These are phyloP conservation scores for Xylophagus ater DNA, from an alignment of 2,888 invertebrate genomes.

Conservation along the genomic window DNA sequence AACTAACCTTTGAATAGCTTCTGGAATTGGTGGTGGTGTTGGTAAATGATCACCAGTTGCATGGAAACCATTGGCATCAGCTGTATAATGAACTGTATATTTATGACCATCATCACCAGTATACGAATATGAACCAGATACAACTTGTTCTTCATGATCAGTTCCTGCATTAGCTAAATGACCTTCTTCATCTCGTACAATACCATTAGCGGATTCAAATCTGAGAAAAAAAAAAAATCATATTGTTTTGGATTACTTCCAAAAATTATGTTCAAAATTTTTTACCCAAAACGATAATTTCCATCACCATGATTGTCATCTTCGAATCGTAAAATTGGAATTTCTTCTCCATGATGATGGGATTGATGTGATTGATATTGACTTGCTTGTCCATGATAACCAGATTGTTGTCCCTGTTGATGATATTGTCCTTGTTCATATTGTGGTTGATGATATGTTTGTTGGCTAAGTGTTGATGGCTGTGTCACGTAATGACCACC, in stretches of 20 bases:
- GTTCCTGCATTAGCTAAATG: too few relatives aligned
- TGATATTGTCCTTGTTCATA: conserved; percentile 13
- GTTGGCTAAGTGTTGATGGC: too few relatives aligned
- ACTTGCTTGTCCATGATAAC: too few relatives aligned
- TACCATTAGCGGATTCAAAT: conserved; percentile 56
- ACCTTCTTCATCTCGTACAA: conserved; percentile 45
- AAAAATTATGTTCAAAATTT: too few relatives aligned
- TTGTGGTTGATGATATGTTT: too few relatives aligned
- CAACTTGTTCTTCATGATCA: conserved; percentile 49
- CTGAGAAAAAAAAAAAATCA: too few relatives aligned
- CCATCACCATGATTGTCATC: conserved; percentile 53
- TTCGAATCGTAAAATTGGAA: conserved; percentile 49
- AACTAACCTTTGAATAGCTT: conserved; percentile 20
- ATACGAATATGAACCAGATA: conserved; percentile 52
- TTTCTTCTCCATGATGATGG: too few relatives aligned
- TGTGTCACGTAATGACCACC: too few relatives aligned
- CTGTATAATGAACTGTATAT: conserved; percentile 55
- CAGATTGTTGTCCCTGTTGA: conserved; percentile 32
- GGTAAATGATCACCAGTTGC: conserved; percentile 68
- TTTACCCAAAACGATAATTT: conserved; percentile 55
- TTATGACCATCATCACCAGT: conserved; percentile 50
- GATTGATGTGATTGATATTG: too few relatives aligned
- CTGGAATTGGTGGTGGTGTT: conserved; percentile 62
- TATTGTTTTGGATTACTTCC: too few relatives aligned
- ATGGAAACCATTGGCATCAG: conserved; percentile 66